Evolutionary conservation across 1,140 invertebrate genomes (phyloP).

Genomic region (Heliconius eleuchia): DNA sequence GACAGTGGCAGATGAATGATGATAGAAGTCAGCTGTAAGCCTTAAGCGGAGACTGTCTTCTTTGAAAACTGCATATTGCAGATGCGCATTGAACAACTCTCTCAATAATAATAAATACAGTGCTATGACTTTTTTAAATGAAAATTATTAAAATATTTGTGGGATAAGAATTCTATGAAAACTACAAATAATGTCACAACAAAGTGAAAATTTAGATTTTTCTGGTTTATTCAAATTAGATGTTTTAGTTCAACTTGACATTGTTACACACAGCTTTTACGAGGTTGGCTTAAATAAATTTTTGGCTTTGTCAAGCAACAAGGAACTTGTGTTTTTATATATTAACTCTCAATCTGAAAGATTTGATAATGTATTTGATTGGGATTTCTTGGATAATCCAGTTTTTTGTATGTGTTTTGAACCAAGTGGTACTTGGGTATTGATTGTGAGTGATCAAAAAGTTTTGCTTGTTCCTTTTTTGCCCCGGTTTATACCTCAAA

Average conservation of each 20-base stretch:
- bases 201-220: constrained; percentile 54
- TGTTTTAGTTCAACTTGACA: constrained; percentile 67
- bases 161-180: neutral
- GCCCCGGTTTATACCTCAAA: constrained; percentile 67
- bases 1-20: neutral
- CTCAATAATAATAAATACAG: neutral
- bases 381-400: constrained; percentile 74
- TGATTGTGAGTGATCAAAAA: constrained; percentile 72
- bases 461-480: constrained; percentile 69
- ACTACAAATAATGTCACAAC: constrained; percentile 47
- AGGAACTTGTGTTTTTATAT: constrained; percentile 70
- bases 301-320: constrained; percentile 66
- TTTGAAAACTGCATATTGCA: constrained; percentile 20
- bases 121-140: neutral
- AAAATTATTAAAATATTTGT: neutral
- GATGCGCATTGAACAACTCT: constrained; percentile 21
- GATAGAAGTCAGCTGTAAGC: constrained; percentile 11
- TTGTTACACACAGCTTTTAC: constrained; percentile 66
- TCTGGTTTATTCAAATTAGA: constrained; percentile 71
- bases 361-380: constrained; percentile 68
- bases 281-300: constrained; percentile 74
- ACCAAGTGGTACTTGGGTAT: constrained; percentile 74
- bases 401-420: constrained; percentile 76
- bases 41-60: no score
- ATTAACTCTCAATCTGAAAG: constrained; percentile 63